Conservation (phyloP, 1,140 invertebrate species). For the Eumaeus atala region DNA sequence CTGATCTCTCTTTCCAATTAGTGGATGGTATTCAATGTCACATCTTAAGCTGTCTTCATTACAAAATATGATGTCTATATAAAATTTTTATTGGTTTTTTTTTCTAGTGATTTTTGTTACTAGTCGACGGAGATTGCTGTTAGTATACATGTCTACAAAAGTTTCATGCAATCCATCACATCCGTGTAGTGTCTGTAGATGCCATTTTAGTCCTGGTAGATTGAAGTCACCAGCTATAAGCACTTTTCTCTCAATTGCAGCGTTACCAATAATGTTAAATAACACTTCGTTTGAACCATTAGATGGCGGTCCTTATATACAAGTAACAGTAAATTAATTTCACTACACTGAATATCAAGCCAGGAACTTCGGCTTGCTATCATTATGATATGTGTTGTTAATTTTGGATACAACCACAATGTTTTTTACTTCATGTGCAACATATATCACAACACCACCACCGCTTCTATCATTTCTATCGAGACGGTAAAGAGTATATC, state of each 20-base stretch:
- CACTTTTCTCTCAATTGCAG: neutral
- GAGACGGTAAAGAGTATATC: neutral
- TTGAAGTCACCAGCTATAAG: conserved; percentile 2
- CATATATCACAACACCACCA: neutral
- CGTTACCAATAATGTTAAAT: neutral
- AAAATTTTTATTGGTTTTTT: too few species aligned
- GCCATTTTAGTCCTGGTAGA: neutral
- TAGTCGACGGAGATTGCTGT: too few species aligned
- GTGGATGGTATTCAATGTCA: too few species aligned
- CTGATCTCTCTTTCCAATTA: too few species aligned
- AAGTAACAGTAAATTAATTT: neutral
- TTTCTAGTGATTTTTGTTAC: too few species aligned
- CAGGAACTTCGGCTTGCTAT: neutral
- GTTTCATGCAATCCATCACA: neutral
- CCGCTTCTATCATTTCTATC: neutral
- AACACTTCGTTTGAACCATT: too few species aligned
- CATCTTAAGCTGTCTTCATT: too few species aligned
- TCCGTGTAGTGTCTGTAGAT: neutral
- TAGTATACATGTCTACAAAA: neutral
- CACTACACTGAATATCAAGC: neutral
- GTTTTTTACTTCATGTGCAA: neutral
- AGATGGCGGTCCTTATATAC: too few species aligned
- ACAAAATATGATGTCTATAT: too few species aligned
- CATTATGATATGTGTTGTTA: neutral
- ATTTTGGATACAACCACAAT: neutral